Percentiles rank a stretch among this genome's conserved stretches.
Conservation (phyloP, 2,113 vertebrate species). For the Podiceps cristatus region DNA sequence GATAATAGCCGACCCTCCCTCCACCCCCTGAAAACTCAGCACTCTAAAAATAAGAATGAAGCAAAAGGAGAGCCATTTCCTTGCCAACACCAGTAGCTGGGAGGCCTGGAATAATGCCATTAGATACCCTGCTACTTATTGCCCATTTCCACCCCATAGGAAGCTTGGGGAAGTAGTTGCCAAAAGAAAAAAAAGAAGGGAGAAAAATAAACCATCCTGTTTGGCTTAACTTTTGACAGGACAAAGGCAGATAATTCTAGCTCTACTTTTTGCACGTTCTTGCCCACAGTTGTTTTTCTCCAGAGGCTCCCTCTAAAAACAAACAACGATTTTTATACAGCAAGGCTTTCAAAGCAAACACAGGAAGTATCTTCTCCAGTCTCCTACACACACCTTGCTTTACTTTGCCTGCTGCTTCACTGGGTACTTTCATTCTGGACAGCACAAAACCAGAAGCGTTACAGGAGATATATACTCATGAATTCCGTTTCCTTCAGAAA, state of each 20-base stretch:
- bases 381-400: neutral
- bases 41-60: slow-evolving; percentile 81
- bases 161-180: slow-evolving; percentile 75
- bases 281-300: slow-evolving; percentile 60
- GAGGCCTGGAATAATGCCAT: slow-evolving; percentile 77
- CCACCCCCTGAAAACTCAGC: slow-evolving; percentile 75
- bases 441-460: neutral
- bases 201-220: slow-evolving; percentile 71
- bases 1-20: slow-evolving; percentile 84
- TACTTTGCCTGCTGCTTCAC: neutral
- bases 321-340: slow-evolving; percentile 73
- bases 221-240: slow-evolving; percentile 79
- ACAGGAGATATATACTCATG: neutral
- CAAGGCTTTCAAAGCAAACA: slow-evolving; percentile 59
- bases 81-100: slow-evolving; percentile 77
- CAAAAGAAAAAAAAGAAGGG: slow-evolving; percentile 48
- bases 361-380: slow-evolving; percentile 21
- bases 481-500: neutral
- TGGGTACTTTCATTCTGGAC: neutral
- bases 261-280: slow-evolving; percentile 74
- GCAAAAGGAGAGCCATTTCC: slow-evolving; percentile 75
- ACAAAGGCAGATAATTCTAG: slow-evolving; percentile 75
- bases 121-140: slow-evolving; percentile 85
- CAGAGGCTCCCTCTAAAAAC: slow-evolving; percentile 54
- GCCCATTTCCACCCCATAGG: slow-evolving; percentile 79